Evolutionary conservation across 1,140 invertebrate species (phyloP).

Genomic region (Teleopsis dalmanni): DNA sequence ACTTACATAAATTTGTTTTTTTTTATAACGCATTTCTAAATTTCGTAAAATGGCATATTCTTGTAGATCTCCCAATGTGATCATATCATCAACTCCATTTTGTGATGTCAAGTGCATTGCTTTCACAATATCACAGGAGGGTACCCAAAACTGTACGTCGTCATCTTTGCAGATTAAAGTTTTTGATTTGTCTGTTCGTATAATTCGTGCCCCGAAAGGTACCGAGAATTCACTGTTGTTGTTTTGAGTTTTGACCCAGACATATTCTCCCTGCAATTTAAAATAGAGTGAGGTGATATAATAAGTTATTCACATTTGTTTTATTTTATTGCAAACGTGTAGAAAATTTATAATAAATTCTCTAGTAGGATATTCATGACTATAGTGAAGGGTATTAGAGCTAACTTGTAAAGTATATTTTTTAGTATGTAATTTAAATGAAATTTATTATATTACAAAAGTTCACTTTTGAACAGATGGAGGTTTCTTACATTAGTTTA

Average conservation of each 20-base stretch:
- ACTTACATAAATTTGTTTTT: constrained; percentile 85
- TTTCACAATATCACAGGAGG: constrained; percentile 56
- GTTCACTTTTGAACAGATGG: too few relatives aligned
- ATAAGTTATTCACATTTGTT: too few relatives aligned
- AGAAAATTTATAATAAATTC: too few relatives aligned
- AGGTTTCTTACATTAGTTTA: too few relatives aligned
- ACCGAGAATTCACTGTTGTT: constrained; percentile 68
- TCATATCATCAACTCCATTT: constrained; percentile 89
- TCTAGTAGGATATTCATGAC: too few relatives aligned
- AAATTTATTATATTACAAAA: too few relatives aligned
- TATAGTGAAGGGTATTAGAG: too few relatives aligned
- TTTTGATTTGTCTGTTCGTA: constrained; percentile 67
- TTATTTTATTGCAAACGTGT: too few relatives aligned
- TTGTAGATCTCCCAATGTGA: constrained; percentile 82
- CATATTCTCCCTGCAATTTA: constrained; percentile 69
- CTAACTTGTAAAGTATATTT: too few relatives aligned
- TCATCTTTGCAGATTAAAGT: constrained; percentile 74
- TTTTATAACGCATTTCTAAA: constrained; percentile 81
- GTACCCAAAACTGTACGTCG: constrained; percentile 55
- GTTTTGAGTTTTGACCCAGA: constrained; percentile 70
- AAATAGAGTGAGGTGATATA: too few relatives aligned
- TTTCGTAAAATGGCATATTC: constrained; percentile 89
- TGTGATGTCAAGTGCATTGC: constrained; percentile 80
- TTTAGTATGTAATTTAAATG: too few relatives aligned
- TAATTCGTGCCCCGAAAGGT: constrained; percentile 72